These are phyloP conservation scores for Chaetodon trifascialis DNA, from an alignment of 2,113 vertebrate genomes.

Conservation along the genomic window DNA sequence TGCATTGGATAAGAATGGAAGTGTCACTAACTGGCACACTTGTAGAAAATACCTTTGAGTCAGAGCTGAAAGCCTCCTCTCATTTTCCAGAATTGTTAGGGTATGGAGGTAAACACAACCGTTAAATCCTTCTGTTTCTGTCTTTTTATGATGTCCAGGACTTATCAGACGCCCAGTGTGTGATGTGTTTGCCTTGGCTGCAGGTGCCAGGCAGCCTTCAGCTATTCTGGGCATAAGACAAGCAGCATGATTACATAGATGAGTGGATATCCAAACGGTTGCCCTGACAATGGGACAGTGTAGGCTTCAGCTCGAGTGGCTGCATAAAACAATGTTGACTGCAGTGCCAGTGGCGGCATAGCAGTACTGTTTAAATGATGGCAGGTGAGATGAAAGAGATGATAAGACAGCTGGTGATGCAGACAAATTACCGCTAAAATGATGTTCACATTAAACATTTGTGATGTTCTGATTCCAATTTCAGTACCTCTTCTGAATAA, in stretches of 20 bases:
- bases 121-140: background rate
- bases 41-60: constrained; percentile 26
- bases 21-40: constrained; percentile 1
- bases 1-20: constrained; percentile 9
- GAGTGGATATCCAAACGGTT: constrained; percentile 62
- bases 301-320: constrained; percentile 42
- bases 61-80: background rate
- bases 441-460: background rate
- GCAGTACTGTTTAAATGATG: constrained; percentile 9
- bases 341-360: constrained; percentile 1
- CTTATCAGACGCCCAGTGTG: constrained; percentile 42
- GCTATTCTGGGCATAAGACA: constrained; percentile 71
- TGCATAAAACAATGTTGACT: constrained; percentile 39
- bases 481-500: background rate
- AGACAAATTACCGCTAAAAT: too few relatives aligned
- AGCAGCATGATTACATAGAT: constrained; percentile 64
- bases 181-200: constrained; percentile 47
- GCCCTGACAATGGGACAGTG: constrained; percentile 66
- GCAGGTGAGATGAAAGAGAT: constrained; percentile 7
- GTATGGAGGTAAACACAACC: background rate
- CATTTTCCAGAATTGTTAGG: constrained; percentile 8
- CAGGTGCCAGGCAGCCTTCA: constrained; percentile 53
- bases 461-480: background rate
- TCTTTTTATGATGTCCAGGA: constrained; percentile 14
- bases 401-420: background rate